Evolutionary conservation across 1,140 invertebrate species (phyloP).

Genomic region (Drosophila fuyamai): DNA sequence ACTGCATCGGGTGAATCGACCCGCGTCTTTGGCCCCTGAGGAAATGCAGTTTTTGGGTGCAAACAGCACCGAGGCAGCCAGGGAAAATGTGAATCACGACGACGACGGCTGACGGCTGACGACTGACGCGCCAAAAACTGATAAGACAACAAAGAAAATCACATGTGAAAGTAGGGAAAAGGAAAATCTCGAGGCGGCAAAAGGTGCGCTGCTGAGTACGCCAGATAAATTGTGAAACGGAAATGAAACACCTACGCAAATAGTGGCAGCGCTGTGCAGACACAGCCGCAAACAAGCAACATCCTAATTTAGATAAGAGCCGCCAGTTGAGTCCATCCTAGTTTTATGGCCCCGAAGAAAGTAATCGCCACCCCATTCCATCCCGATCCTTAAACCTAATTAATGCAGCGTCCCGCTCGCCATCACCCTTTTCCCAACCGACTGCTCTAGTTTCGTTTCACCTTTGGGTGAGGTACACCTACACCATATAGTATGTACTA

Average conservation of each 20-base stretch:
- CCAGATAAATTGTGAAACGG: slow-evolving; percentile 80
- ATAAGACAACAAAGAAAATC: slow-evolving; percentile 68
- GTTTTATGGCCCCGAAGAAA: slow-evolving; percentile 70
- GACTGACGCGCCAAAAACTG: slow-evolving; percentile 52
- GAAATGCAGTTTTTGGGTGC: slow-evolving; percentile 56
- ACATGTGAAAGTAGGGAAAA: slow-evolving; percentile 69
- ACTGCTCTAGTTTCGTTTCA: slow-evolving; percentile 71
- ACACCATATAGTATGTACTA: neutral
- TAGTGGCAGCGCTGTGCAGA: slow-evolving; percentile 73
- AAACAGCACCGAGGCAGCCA: neutral
- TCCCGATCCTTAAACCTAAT: slow-evolving; percentile 47
- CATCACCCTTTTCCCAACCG: slow-evolving; percentile 12
- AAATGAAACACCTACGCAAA: slow-evolving; percentile 84
- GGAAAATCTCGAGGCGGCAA: slow-evolving; percentile 43
- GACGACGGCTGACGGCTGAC: slow-evolving; percentile 4
- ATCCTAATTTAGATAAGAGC: slow-evolving; percentile 83
- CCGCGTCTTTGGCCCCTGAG: slow-evolving; percentile 14
- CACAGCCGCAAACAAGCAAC: slow-evolving; percentile 80
- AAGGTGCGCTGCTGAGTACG: slow-evolving; percentile 59
- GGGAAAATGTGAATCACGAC: slow-evolving; percentile 58
- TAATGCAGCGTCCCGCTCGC: slow-evolving; percentile 63
- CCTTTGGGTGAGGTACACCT: slow-evolving; percentile 24
- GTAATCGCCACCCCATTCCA: slow-evolving; percentile 41
- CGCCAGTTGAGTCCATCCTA: slow-evolving; percentile 38
- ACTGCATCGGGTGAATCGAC: slow-evolving; percentile 32